Evolutionary conservation across 2,888 invertebrate genomes (phyloP), one percentile per base, ranked within the genome.

Genomic region (Monochamus alternatus): DNA sequence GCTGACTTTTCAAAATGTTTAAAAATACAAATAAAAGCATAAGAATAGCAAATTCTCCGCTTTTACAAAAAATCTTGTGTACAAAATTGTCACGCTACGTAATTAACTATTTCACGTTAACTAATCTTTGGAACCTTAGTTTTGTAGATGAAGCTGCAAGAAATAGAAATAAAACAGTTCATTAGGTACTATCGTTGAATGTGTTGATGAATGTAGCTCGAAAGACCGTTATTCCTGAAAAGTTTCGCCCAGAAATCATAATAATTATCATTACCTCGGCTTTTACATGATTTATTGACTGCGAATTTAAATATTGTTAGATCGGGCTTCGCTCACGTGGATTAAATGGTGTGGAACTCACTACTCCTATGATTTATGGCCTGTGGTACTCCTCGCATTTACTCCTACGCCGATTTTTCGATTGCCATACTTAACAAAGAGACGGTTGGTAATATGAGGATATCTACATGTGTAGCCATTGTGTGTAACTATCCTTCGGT

Each of bases 261-360:
- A 63, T 43, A 43, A 43, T n/a, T 43, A 43, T 62, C n/a, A 43
- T 62, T 63, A 63, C 14, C 14, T 5, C 14, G 14, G 43, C 9
- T 38, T 63, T 38, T 43, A n/a, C 38, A 59, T 68, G 68, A 68
- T 68, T 58, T 68, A 68, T 59, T 44, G 38, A 22, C 68, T 55
- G 59, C 55, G 58, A 59, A 68, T 68, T 59, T 68, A 59, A 68
- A 43, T 43, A 30, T 59, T 68, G 43, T 68, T 68, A 59, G 14
- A 58, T 68, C 68, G 58, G 58, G 58, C 31, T 59, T 58, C 43
- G 43, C 59, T 59, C 68, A 59, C 66, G 52, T 52, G 66, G 66
- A 66, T 43, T 68, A 59, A 68, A 68, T 68, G 68, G 68, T 44
- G 68, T 68, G 68, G 68, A 68, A 68, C 68, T 68, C 22, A 58